phyloP scores from a whole-genome alignment of 64 coral and sea anemone species.

The Exaiptasia diaphana region DNA sequence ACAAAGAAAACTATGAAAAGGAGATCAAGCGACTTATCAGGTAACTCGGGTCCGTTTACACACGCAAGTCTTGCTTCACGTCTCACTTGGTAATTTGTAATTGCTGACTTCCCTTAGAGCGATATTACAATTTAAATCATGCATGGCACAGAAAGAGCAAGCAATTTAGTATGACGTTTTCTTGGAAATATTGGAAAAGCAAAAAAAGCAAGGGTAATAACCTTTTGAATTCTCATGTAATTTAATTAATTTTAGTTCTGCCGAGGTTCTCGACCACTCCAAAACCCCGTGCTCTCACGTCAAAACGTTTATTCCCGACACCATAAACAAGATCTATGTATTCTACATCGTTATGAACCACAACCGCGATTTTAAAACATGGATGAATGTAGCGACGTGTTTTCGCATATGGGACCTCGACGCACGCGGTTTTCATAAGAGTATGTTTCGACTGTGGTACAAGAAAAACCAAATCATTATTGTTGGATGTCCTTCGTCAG shows the following conservation, averaged over 20 bases:
- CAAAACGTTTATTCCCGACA: conserved; percentile 73
- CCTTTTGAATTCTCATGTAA: neutral
- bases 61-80: too few species aligned
- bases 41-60: conserved; percentile 8
- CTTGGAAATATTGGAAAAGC: too few species aligned
- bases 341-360: conserved; percentile 73
- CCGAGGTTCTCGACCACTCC: conserved; percentile 52
- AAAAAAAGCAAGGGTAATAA: neutral
- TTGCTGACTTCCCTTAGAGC: too few species aligned
- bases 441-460: conserved; percentile 80
- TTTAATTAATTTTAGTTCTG: neutral
- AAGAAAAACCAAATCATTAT: conserved; percentile 86
- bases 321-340: conserved; percentile 52
- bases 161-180: too few species aligned
- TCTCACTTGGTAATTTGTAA: too few species aligned
- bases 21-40: conserved; percentile 50
- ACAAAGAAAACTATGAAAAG: conserved; percentile 68
- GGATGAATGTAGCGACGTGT: conserved; percentile 68
- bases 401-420: conserved; percentile 82
- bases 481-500: conserved; percentile 67
- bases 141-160: too few species aligned
- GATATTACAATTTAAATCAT: too few species aligned
- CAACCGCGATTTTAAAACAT: conserved; percentile 51
- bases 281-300: conserved; percentile 61
- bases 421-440: conserved; percentile 76